phyloP scores from a whole-genome alignment of 2,797 vertebrate species.

The Ceyx erithaca region DNA sequence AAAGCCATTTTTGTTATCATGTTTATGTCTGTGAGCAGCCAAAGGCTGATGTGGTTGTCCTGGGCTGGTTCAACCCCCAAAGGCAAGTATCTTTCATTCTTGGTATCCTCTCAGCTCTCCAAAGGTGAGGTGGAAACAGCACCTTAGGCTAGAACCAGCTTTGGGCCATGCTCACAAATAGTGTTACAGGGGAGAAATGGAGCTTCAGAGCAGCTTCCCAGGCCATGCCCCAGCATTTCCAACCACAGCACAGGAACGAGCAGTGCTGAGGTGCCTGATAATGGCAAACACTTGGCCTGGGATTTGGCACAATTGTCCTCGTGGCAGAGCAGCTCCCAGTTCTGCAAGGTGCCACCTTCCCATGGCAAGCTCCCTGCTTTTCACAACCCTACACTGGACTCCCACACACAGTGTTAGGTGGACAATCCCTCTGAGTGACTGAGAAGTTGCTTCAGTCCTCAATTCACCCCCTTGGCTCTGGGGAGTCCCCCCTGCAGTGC shows the following conservation, averaged over 20 bases:
- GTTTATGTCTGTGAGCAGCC: accelerated
- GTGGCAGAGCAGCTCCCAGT: accelerated
- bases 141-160: neutral
- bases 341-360: accelerated
- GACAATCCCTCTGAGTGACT: accelerated
- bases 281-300: accelerated
- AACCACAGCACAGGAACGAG: accelerated
- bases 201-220: neutral
- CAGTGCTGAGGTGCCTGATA: accelerated
- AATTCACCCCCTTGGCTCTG: neutral
- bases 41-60: neutral
- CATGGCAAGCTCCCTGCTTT: neutral
- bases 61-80: neutral
- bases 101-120: neutral
- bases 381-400: neutral
- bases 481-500: neutral
- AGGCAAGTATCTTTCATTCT: neutral
- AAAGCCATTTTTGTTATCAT: neutral
- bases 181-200: neutral
- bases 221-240: neutral
- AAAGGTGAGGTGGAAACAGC: neutral
- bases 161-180: no score
- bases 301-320: accelerated
- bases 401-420: neutral
- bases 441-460: neutral